Percentiles rank a stretch among this genome's conserved stretches.
phyloP scores from a whole-genome alignment of 1,140 invertebrate genomes.

The Acromyrmex echinatior region DNA sequence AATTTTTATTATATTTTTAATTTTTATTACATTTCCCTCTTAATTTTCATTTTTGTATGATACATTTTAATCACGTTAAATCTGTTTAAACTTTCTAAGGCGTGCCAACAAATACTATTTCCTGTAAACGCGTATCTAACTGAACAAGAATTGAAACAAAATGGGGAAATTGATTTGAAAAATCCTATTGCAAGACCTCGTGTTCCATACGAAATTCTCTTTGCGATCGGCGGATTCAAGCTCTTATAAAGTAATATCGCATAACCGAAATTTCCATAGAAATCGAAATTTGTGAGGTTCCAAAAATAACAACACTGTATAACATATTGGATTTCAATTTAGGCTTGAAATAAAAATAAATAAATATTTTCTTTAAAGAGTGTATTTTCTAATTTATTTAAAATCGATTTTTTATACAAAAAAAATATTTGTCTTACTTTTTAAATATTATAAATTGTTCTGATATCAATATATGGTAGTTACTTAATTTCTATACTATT shows the following conservation, averaged over 20 bases:
- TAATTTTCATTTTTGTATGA: neutral
- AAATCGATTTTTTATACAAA: neutral
- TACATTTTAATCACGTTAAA: constrained; percentile 13
- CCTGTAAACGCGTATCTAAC: constrained; percentile 89
- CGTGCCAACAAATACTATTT: constrained; percentile 89
- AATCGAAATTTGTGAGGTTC: constrained; percentile 37
- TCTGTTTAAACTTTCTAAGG: constrained; percentile 80
- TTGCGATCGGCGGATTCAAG: constrained; percentile 90
- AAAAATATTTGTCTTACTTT: neutral
- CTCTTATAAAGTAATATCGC: constrained; percentile 29
- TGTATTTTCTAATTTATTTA: neutral
- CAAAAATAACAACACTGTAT: neutral
- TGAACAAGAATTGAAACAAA: constrained; percentile 88
- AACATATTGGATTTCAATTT: neutral
- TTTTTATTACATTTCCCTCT: neutral
- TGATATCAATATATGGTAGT: neutral
- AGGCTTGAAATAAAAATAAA: constrained; percentile 15
- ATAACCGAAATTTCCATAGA: constrained; percentile 36
- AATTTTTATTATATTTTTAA: constrained; percentile 15
- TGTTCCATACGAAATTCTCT: constrained; percentile 90
- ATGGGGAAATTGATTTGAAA: constrained; percentile 87
- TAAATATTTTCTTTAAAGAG: neutral
- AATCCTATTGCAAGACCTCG: constrained; percentile 88
- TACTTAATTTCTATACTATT: neutral
- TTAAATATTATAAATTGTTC: neutral